A percentile compares a stretch with the other conserved stretches of the same genome.
These are phyloP conservation scores for Selenia dentaria DNA, from an alignment of 2,888 invertebrate genomes.

Conservation along the genomic window DNA sequence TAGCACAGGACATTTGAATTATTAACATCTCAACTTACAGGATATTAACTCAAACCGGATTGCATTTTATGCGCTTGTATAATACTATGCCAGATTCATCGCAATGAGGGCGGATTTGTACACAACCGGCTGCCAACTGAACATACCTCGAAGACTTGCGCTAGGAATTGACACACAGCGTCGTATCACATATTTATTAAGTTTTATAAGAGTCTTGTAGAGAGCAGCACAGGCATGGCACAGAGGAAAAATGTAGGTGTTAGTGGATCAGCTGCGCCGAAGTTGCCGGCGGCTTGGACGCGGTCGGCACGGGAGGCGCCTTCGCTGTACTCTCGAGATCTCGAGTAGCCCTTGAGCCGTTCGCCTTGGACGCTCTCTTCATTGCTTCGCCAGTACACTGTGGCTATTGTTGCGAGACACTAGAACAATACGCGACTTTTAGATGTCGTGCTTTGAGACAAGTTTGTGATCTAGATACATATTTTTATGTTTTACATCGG, in stretches of 20 bases:
- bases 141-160: constrained; percentile 7
- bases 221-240: constrained; percentile 36
- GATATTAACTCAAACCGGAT: constrained; percentile 6
- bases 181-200: constrained; percentile 30
- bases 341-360: constrained; percentile 89
- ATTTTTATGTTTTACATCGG: too few species aligned
- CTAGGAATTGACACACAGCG: constrained; percentile 24
- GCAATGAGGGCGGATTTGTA: constrained; percentile 1
- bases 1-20: constrained; percentile 10
- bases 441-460: not conserved
- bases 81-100: not conserved
- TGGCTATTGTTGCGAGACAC: constrained; percentile 94
- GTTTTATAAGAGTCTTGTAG: constrained; percentile 35
- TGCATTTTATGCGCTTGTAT: constrained; percentile 2
- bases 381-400: constrained; percentile 94
- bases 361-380: constrained; percentile 94
- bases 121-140: not conserved
- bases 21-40: constrained; percentile 1
- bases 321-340: constrained; percentile 90
- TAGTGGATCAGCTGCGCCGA: constrained; percentile 48
- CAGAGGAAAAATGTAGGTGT: constrained; percentile 39
- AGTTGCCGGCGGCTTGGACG: constrained; percentile 87
- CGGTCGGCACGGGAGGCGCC: constrained; percentile 89
- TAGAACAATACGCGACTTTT: constrained; percentile 50
- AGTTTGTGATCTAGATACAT: too few species aligned